Base-by-base conservation (phyloP, 2,888 invertebrate genomes). In the Apocheima hispidaria region DNA sequence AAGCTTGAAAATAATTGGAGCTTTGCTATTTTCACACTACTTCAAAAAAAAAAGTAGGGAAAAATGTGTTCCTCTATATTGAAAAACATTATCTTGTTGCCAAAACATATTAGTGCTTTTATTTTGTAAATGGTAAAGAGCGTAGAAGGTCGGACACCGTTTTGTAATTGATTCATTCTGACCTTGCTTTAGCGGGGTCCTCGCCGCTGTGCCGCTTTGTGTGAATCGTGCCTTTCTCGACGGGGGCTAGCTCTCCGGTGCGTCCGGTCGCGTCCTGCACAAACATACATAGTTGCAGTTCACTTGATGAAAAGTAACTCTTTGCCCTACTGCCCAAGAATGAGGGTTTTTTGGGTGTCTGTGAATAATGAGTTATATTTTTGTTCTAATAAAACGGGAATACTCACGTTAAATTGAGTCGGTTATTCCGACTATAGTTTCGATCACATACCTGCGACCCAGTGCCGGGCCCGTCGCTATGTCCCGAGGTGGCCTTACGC, bases 161-260 rank as follows among this genome's bases (percentile, higher is more conserved):
- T n/a, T n/a, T n/a, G n/a, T n/a, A n/a, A n/a, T n/a, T n/a, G n/a
- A n/a, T n/a, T n/a, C n/a, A n/a, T 12, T 38, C 78, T 78, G 38
- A 95, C 96, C 95, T 95, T 18, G 95, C 94, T 87, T 97, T 97
- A 9, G 96, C 95, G 0, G 97, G 97, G 87, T 97, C 97, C 81
- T 97, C 97, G 10, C 97, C 97, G 72, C 97, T 97, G 80, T 97
- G 98, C 21, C 99, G 93, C 86, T 99, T 99, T 0, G 99, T 99
- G 87, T 99, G 99, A 69, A 99, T 98, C 1, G 98, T 98, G 48
- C 99, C 99, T 80, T 98, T 98, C 85, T 98, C 97, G 0, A 98
- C 96, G 0, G 96, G 92, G 1, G 91, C 95, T 30, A 95, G 85
- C 67, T 95, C 95, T 2, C 93, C 92, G 0, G 88, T 81, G 21